Evolutionary conservation across 1,140 invertebrate species (phyloP), one percentile per base, ranked within the genome.

Genomic region (Listronotus oregonensis): DNA sequence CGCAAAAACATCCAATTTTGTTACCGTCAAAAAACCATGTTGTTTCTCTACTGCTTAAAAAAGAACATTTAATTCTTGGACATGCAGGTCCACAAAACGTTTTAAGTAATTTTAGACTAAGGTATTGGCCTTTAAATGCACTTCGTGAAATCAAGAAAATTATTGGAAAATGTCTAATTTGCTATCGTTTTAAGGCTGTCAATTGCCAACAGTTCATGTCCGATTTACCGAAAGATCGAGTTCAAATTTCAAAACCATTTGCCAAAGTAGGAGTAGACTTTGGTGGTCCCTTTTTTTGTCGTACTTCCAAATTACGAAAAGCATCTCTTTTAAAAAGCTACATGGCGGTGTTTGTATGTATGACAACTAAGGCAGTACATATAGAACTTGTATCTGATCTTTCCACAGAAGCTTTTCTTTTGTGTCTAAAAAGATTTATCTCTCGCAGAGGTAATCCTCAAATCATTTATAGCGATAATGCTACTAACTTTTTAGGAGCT

Each of bases 1-100:
- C 67, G 18, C 46, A 58, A 17, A 76, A 74, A 46, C 71, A 43
- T 69, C 46, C 55, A 32, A 79, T 69, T 75, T 74, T 7, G 73
- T 79, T 31, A 11, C n/a, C 54, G 6, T 40, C 44, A 34, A 55
- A 70, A 52, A 58, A 70, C 55, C 18, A 17, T 49, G 0, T 71
- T 32, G 67, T 73, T 9, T 64, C 54, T 62, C 46, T 77, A 10
- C 44, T 73, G 17, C 47, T 74, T 44, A 46, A 56, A 42, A 8
- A 58, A 6, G 67, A 71, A 51, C 73, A 74, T 67, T 10, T 10
- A 21, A 12, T 37, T 27, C 10, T 39, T 27, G 47, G 73, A 10
- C 73, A 75, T 42, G 14, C 40, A 12, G 60, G 60, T 12, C 14
- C 27, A 6, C 47, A 62, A 40, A 12, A 11, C 12, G 7, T 34